A percentile compares a stretch with the other conserved stretches of the same genome.
phyloP scores from a whole-genome alignment of 2,888 invertebrate species.

The Parapristionchus giblindavisi region DNA sequence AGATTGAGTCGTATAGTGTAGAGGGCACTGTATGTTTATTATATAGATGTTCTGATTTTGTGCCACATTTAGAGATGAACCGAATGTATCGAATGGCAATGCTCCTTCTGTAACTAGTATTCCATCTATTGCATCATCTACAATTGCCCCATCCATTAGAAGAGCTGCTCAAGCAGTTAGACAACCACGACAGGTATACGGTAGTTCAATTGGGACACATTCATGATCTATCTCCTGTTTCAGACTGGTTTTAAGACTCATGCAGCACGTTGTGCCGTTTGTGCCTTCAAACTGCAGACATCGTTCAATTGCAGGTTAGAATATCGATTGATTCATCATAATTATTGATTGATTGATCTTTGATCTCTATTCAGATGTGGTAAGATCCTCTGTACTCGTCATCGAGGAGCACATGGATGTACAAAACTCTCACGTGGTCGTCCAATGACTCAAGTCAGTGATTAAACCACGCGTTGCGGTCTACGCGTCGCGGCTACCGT shows the following conservation, averaged over 20 bases:
- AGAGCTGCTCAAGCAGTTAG: slow-evolving; percentile 18
- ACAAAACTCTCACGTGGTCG: background rate
- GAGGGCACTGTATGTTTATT: too few relatives aligned
- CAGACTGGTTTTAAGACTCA: background rate
- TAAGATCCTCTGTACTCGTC: slow-evolving; percentile 2
- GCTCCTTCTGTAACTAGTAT: background rate
- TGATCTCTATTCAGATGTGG: slow-evolving; percentile 10
- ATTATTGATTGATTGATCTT: too few relatives aligned
- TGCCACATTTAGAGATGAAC: background rate
- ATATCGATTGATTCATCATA: too few relatives aligned
- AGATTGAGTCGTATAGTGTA: background rate
- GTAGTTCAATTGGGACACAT: too few relatives aligned
- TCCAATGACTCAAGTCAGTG: slow-evolving; percentile 6
- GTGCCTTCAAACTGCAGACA: slow-evolving; percentile 42
- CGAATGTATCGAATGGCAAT: background rate
- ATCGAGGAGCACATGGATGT: slow-evolving; percentile 16
- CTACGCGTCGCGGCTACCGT: too few relatives aligned
- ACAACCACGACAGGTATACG: slow-evolving; percentile 35
- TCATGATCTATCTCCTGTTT: background rate
- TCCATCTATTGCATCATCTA: background rate
- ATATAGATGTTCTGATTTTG: too few relatives aligned
- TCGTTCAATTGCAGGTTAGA: slow-evolving; percentile 45
- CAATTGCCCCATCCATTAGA: slow-evolving; percentile 17
- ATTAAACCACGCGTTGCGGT: background rate
- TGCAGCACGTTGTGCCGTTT: slow-evolving; percentile 42